A percentile compares a stretch with the other conserved stretches of the same genome.
phyloP scores from a whole-genome alignment of 2,888 invertebrate species.

The Phengaris alcon region DNA sequence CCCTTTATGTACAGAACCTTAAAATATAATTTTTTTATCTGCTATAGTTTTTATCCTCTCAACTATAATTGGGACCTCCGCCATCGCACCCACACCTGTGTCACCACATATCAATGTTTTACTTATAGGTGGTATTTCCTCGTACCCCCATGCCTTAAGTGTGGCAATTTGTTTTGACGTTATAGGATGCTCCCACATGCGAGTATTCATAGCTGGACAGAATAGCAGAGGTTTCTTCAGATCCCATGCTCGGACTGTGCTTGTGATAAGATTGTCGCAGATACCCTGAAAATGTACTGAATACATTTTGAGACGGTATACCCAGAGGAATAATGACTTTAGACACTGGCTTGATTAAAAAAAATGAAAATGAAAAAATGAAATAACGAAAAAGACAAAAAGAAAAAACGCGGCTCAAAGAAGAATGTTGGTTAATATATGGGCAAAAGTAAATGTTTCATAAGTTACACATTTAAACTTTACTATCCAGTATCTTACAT shows the following conservation, averaged over 20 bases:
- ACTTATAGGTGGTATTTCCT: slow-evolving; percentile 89
- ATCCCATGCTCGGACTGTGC: slow-evolving; percentile 96
- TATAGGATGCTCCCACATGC: slow-evolving; percentile 97
- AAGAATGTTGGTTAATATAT: too few relatives aligned
- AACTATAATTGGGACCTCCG: slow-evolving; percentile 88
- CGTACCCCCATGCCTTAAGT: slow-evolving; percentile 90
- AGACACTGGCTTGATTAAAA: too few relatives aligned
- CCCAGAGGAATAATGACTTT: too few relatives aligned
- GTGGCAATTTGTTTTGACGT: slow-evolving; percentile 86
- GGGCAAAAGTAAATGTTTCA: too few relatives aligned
- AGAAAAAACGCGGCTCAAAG: too few relatives aligned
- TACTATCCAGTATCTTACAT: slow-evolving; percentile 18
- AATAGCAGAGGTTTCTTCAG: slow-evolving; percentile 89
- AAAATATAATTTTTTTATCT: slow-evolving; percentile 36
- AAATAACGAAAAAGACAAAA: too few relatives aligned
- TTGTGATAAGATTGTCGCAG: slow-evolving; percentile 96
- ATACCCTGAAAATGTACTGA: slow-evolving; percentile 79
- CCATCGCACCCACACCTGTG: slow-evolving; percentile 96
- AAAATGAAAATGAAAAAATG: too few relatives aligned
- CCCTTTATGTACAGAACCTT: background rate
- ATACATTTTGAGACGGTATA: background rate
- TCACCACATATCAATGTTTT: slow-evolving; percentile 97
- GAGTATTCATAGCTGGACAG: slow-evolving; percentile 99
- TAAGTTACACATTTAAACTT: too few relatives aligned
- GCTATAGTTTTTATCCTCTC: slow-evolving; percentile 52